Evolutionary conservation across 2,888 invertebrate genomes (phyloP), one percentile per base, ranked within the genome.

Genomic region (Aleiodes testaceus): DNA sequence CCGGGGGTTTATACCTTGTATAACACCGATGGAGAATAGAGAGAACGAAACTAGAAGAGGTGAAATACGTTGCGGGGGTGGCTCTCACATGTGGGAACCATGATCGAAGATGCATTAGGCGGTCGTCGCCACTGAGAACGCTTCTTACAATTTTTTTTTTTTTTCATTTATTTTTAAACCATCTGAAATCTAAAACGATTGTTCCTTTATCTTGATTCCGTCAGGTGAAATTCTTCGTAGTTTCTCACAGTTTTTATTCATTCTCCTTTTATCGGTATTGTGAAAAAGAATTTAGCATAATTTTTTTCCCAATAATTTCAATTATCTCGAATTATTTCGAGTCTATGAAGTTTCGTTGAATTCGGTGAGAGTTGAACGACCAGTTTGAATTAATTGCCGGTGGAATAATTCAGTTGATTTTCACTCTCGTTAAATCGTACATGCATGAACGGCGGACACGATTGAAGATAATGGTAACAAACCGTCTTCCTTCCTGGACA

Each of bases 401-500:
- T 49, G 26, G 20, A 6, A 20, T 55, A 42, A 44, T 22, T 50
- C 49, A 50, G 16, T 53, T 22, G 55, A 45, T 45, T 53, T 67
- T 47, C 22, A 50, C 64, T 63, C 63, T 42, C 30, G 22, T 44
- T 72, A 72, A 68, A 73, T 73, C 72, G 72, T 72, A 66, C 65
- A 65, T 65, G 69, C 72, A 72, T 72, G 66, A 70, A 22, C 71
- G 66, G 69, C 73, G 69, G 72, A 74, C 76, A 78, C 75, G 80
- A 84, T 83, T 78, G 80, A 72, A 86, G 87, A 87, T 87, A 87
- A 87, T 85, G 81, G 84, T 87, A 86, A 87, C 87, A 87, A 87
- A 87, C 85, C 81, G 86, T 85, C 85, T 87, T 87, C 86, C 87
- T 87, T 87, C 87, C 87, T 85, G 87, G 82, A 87, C 87, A 86